Conservation (phyloP, 2,888 invertebrate species). For the Caenorhabditis sp. region DNA sequence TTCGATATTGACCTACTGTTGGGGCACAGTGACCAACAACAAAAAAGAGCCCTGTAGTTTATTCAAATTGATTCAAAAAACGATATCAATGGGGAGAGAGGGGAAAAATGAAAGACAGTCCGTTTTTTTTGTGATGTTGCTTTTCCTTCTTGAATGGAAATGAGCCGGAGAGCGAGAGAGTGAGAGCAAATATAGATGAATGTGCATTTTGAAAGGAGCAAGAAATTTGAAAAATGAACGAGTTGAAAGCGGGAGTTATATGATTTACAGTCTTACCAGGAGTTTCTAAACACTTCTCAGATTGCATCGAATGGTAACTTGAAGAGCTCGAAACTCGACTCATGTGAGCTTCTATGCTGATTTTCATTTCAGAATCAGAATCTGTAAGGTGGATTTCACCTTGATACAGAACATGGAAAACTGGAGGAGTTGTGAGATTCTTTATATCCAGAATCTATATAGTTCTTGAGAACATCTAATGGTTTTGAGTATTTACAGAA, state of each 20-base stretch:
- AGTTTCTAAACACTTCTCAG: too few species aligned
- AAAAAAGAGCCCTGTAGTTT: slow-evolving; percentile 35
- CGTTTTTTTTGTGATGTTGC: background rate
- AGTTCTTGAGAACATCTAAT: too few species aligned
- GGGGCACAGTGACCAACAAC: background rate
- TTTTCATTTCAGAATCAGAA: too few species aligned
- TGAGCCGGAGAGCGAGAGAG: slow-evolving; percentile 38
- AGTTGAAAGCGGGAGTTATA: background rate
- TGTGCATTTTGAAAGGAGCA: slow-evolving; percentile 5
- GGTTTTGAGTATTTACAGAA: too few species aligned
- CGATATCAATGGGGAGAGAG: background rate
- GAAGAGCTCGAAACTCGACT: too few species aligned
- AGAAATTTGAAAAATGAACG: slow-evolving; percentile 7
- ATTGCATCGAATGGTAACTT: too few species aligned
- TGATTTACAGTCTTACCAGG: too few species aligned
- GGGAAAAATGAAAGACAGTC: slow-evolving; percentile 2
- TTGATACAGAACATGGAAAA: too few species aligned
- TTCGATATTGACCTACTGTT: background rate
- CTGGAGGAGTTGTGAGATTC: too few species aligned
- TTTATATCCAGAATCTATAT: too few species aligned
- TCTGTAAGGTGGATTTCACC: too few species aligned
- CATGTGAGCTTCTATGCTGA: too few species aligned
- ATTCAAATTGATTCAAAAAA: slow-evolving; percentile 43
- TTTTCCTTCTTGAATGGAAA: slow-evolving; percentile 48
- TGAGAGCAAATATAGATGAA: slow-evolving; percentile 40